phyloP scores from a whole-genome alignment of 2,113 vertebrate genomes.

The Etheostoma spectabile region DNA sequence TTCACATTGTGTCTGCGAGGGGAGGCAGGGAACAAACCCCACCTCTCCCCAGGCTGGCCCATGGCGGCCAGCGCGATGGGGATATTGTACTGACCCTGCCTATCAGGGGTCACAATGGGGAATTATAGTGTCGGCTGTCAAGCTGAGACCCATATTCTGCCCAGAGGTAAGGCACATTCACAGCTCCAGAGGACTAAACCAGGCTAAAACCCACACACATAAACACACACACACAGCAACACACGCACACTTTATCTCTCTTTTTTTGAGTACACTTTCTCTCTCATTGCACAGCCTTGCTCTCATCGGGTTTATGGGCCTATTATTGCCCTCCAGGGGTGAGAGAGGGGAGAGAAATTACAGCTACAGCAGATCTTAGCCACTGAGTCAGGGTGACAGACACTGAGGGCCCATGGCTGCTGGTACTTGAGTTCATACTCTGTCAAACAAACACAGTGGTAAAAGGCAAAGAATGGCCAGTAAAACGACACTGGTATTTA shows the following conservation, averaged over 20 bases:
- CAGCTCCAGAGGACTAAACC: constrained; percentile 48
- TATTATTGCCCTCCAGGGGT: constrained; percentile 72
- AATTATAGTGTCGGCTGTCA: constrained; percentile 75
- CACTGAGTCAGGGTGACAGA: constrained; percentile 71
- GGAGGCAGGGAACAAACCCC: constrained; percentile 43
- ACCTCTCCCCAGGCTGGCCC: constrained; percentile 63
- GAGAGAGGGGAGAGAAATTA: constrained; percentile 60
- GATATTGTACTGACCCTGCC: constrained; percentile 76
- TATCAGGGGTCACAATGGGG: constrained; percentile 72
- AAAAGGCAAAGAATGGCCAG: neutral
- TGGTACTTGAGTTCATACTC: constrained; percentile 22
- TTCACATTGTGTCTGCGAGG: constrained; percentile 69
- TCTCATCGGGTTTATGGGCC: constrained; percentile 50
- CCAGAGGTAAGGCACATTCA: constrained; percentile 67
- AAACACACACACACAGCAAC: neutral
- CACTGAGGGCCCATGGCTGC: constrained; percentile 59
- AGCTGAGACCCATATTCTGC: constrained; percentile 72
- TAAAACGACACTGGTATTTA: constrained; percentile 1
- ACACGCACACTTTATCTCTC: neutral
- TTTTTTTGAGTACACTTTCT: constrained; percentile 8
- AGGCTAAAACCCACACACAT: constrained; percentile 12
- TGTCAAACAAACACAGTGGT: constrained; percentile 14
- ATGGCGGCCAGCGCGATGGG: constrained; percentile 64
- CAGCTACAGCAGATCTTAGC: constrained; percentile 44
- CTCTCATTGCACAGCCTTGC: constrained; percentile 28